phyloP scores from a whole-genome alignment of 2,797 vertebrate species.

The Dendrocincla tyrannina region DNA sequence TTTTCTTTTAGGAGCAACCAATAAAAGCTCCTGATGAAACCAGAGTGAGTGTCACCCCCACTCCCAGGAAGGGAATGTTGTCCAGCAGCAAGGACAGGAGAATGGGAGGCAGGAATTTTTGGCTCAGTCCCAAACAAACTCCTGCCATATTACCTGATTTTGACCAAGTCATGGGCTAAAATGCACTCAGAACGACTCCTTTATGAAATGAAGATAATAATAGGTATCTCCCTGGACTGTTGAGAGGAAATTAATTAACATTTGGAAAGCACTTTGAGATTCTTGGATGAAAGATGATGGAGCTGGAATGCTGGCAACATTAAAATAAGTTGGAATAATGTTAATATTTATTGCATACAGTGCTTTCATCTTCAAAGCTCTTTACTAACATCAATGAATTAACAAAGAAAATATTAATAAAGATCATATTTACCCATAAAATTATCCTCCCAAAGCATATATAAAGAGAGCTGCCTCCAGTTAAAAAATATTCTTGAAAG shows the following conservation, averaged over 20 bases:
- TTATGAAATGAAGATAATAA: background rate
- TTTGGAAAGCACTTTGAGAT: conserved; percentile 38
- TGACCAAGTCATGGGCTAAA: background rate
- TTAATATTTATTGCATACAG: conserved; percentile 42
- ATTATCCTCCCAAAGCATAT: background rate
- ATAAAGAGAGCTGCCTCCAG: conserved; percentile 24
- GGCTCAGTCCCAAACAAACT: background rate
- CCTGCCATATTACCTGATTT: background rate
- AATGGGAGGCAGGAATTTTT: background rate
- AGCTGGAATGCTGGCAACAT: conserved; percentile 32
- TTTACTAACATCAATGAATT: conserved; percentile 15
- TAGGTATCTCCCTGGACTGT: background rate
- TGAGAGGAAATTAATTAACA: conserved; percentile 26
- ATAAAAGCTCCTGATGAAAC: background rate
- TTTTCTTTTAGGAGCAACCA: background rate
- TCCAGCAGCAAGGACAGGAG: background rate
- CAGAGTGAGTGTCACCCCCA: background rate
- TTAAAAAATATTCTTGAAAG: background rate
- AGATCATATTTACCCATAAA: conserved; percentile 34
- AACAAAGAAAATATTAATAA: conserved; percentile 60
- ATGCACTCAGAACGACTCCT: background rate
- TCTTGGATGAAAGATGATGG: conserved; percentile 22
- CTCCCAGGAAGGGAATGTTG: conserved; percentile 44
- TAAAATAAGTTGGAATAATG: conserved; percentile 30
- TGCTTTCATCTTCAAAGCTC: conserved; percentile 58